Conservation (phyloP, 64 coral and sea anemone species). For the Hydrozoanthus tunicans region DNA sequence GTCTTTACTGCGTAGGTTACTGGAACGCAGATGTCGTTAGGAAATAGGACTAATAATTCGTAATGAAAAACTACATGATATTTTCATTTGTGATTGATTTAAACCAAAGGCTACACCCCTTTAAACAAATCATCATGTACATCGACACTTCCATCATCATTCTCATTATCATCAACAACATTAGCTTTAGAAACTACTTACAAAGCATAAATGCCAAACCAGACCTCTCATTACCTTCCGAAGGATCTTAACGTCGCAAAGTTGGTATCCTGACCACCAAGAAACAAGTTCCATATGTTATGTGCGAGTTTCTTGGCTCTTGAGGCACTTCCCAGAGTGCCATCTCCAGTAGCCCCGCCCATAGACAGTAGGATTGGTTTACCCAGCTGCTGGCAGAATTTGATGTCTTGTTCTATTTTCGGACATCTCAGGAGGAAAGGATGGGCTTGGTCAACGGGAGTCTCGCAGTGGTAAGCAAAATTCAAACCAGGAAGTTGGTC, state of each 20-base stretch:
- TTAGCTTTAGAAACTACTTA: too few species aligned
- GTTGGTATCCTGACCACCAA: neutral
- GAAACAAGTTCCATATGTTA: slow-evolving; percentile 25
- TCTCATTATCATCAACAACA: too few species aligned
- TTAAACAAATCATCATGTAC: too few species aligned
- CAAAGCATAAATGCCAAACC: too few species aligned
- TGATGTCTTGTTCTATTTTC: slow-evolving; percentile 9
- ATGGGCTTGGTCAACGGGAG: neutral
- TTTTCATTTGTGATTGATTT: too few species aligned
- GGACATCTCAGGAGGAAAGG: neutral
- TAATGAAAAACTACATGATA: too few species aligned
- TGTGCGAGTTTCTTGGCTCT: neutral
- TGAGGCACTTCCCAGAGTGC: neutral
- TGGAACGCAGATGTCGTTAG: too few species aligned
- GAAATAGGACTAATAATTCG: too few species aligned
- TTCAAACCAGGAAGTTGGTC: slow-evolving; percentile 21
- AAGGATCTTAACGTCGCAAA: slow-evolving; percentile 12
- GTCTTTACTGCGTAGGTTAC: too few species aligned
- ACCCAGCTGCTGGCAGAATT: neutral
- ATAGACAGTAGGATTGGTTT: slow-evolving; percentile 1
- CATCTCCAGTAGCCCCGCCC: slow-evolving; percentile 26
- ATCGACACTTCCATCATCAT: too few species aligned
- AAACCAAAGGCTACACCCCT: too few species aligned
- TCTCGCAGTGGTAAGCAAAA: slow-evolving; percentile 33
- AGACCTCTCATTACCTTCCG: neutral